A percentile compares a stretch with the other conserved stretches of the same genome.
Conservation (phyloP, 2,797 vertebrate species). For the Geotrypetes seraphini region DNA sequence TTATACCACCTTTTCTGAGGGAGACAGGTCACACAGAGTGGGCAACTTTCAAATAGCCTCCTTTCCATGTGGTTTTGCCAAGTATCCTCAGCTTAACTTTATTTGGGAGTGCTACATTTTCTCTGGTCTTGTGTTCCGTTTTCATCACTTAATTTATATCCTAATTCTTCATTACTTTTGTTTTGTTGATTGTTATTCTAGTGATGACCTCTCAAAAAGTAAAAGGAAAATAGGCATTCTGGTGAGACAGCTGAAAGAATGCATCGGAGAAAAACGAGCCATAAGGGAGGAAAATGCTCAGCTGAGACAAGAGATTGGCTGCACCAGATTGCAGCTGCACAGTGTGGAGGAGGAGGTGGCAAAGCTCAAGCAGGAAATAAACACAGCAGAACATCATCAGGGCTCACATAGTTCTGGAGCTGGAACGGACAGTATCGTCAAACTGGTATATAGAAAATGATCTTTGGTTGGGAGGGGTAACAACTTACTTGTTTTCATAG, state of each 20-base stretch:
- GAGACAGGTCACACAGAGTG: too few relatives aligned
- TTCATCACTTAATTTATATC: too few relatives aligned
- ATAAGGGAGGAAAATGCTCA: slow-evolving; percentile 30
- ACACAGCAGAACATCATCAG: slow-evolving; percentile 14
- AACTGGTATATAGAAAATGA: slow-evolving; percentile 65
- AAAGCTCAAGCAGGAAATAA: slow-evolving; percentile 25
- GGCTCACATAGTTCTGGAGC: slow-evolving; percentile 22
- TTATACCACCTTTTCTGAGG: too few relatives aligned
- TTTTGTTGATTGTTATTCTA: slow-evolving; percentile 28
- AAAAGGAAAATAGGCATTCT: slow-evolving; percentile 37
- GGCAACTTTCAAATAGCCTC: too few relatives aligned
- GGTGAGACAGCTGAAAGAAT: slow-evolving; percentile 32
- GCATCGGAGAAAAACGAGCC: slow-evolving; percentile 18
- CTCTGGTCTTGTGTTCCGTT: too few relatives aligned
- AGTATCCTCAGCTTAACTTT: too few relatives aligned
- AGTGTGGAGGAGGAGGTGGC: slow-evolving; percentile 30
- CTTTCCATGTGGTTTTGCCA: too few relatives aligned
- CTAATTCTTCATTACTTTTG: background rate
- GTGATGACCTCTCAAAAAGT: slow-evolving; percentile 22
- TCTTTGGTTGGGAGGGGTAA: too few relatives aligned
- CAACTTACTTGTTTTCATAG: too few relatives aligned
- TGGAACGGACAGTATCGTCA: slow-evolving; percentile 32
- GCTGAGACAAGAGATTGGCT: slow-evolving; percentile 6
- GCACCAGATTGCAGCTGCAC: slow-evolving; percentile 29
- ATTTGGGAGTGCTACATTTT: too few relatives aligned